Evolutionary conservation across 2,797 vertebrate species (phyloP).

Genomic region (Decapterus maruadsi): DNA sequence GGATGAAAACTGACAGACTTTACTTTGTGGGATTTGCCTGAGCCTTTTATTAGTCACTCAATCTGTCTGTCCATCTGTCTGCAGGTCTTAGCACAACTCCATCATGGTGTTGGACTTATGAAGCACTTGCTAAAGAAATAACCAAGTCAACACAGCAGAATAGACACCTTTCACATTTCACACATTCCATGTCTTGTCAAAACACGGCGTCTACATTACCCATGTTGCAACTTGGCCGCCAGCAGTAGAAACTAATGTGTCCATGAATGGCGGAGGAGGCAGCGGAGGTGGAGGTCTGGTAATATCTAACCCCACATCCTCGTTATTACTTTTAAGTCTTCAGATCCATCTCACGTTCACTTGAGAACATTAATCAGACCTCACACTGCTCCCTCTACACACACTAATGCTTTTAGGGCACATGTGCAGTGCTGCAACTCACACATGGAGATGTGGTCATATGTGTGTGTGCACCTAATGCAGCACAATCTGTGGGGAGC

Average conservation of each 20-base stretch:
- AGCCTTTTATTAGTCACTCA: not conserved
- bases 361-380: too few relatives aligned
- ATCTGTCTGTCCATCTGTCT: constrained; percentile 15
- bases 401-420: too few relatives aligned
- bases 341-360: too few relatives aligned
- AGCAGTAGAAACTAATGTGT: not conserved
- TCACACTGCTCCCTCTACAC: too few relatives aligned
- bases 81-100: not conserved
- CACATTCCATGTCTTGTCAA: not conserved
- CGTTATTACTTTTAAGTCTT: not conserved
- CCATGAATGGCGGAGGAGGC: not conserved
- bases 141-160: not conserved
- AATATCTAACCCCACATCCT: not conserved
- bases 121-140: not conserved
- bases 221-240: not conserved
- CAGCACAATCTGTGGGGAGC: too few relatives aligned
- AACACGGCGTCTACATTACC: too few relatives aligned
- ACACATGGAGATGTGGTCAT: too few relatives aligned
- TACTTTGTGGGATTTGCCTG: not conserved
- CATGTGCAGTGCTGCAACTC: too few relatives aligned
- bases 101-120: not conserved
- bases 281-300: not conserved
- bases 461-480: too few relatives aligned
- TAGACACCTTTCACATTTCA: not conserved
- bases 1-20: not conserved